phyloP scores from a whole-genome alignment of 2,888 invertebrate genomes.

The Cryptocephalus moraei region DNA sequence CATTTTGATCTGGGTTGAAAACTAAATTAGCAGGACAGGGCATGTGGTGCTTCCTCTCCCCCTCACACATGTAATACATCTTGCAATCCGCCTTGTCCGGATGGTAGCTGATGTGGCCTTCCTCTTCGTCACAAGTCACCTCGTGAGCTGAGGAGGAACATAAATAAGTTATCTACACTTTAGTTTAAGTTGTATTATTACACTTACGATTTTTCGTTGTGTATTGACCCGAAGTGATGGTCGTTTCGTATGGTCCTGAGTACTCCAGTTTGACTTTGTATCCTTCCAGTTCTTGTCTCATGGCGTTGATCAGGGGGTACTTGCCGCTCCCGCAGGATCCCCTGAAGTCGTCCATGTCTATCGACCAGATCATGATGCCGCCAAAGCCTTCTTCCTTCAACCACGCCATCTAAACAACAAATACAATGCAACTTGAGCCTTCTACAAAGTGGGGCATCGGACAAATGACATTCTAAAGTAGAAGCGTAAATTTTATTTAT shows the following conservation, averaged over 20 bases:
- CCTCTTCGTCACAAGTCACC: conserved; percentile 84
- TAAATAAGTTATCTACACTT: neutral
- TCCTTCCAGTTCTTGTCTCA: conserved; percentile 73
- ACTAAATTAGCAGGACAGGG: conserved; percentile 88
- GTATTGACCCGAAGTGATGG: conserved; percentile 61
- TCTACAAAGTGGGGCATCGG: too few species aligned
- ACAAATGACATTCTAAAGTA: too few species aligned
- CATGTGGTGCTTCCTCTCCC: conserved; percentile 92
- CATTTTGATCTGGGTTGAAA: conserved; percentile 86
- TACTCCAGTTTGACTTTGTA: conserved; percentile 75
- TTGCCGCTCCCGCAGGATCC: conserved; percentile 85
- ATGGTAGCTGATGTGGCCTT: conserved; percentile 92
- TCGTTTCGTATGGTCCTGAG: conserved; percentile 77
- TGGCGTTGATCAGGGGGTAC: conserved; percentile 79
- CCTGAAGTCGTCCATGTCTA: conserved; percentile 92
- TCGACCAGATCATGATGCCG: conserved; percentile 95
- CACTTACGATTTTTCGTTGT: conserved; percentile 84
- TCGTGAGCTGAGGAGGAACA: conserved; percentile 57
- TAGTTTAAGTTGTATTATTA: neutral
- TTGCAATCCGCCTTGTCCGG: conserved; percentile 84
- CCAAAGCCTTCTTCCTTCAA: conserved; percentile 88
- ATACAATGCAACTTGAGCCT: too few species aligned
- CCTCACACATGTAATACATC: conserved; percentile 94
- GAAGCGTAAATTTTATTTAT: too few species aligned
- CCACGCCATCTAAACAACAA: conserved; percentile 69